Percentiles rank a stretch among this genome's conserved stretches.
phyloP scores from a whole-genome alignment of 2,888 invertebrate genomes.

The Idaea aversata region DNA sequence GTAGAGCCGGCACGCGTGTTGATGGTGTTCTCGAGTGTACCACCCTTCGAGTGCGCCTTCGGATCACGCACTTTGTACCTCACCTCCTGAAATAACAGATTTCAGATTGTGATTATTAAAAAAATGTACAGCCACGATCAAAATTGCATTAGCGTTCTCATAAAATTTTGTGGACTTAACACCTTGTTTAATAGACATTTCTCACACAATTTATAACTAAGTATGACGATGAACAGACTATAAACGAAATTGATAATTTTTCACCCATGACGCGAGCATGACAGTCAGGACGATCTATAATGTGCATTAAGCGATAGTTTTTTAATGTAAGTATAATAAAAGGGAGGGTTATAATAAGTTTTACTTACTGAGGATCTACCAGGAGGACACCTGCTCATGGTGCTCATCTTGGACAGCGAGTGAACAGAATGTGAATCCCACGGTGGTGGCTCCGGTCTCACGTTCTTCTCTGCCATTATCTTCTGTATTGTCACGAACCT shows the following conservation, averaged over 20 bases:
- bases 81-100: conserved; percentile 85
- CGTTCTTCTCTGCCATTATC: conserved; percentile 92
- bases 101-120: not conserved
- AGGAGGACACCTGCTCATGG: conserved; percentile 79
- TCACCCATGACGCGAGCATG: too few relatives aligned
- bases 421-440: conserved; percentile 82
- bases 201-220: too few relatives aligned
- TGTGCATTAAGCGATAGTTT: too few relatives aligned
- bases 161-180: not conserved
- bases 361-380: conserved; percentile 52
- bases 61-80: conserved; percentile 95
- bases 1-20: conserved; percentile 85
- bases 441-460: conserved; percentile 85
- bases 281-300: too few relatives aligned
- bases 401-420: conserved; percentile 84
- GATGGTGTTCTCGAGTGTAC: conserved; percentile 92
- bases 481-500: conserved; percentile 92
- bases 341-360: not conserved
- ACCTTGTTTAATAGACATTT: too few relatives aligned
- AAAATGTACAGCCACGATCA: not conserved
- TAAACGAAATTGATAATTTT: too few relatives aligned
- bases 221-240: too few relatives aligned
- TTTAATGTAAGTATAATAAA: too few relatives aligned
- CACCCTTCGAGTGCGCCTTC: conserved; percentile 93
- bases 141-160: too few relatives aligned